phyloP scores from a whole-genome alignment of 2,113 vertebrate species.

The Reinhardtius hippoglossoides region DNA sequence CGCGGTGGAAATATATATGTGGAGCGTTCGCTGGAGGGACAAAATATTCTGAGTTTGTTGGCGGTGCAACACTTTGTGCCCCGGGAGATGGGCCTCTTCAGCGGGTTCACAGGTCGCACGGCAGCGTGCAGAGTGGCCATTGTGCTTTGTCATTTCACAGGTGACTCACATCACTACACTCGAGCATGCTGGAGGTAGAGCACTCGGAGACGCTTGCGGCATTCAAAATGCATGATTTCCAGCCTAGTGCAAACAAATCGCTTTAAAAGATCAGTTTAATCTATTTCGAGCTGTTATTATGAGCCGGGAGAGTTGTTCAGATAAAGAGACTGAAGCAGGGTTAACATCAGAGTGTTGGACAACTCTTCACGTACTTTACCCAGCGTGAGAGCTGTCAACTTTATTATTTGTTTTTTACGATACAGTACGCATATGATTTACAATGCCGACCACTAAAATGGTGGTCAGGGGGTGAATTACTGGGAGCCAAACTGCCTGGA shows the following conservation, averaged over 20 bases:
- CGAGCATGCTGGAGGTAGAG: conserved; percentile 79
- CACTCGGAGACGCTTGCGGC: conserved; percentile 81
- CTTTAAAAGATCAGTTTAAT: conserved; percentile 88
- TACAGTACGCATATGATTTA: conserved; percentile 68
- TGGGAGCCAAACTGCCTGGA: conserved; percentile 22
- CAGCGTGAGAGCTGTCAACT: conserved; percentile 78
- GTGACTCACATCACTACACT: conserved; percentile 87
- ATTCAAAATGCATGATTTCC: conserved; percentile 85
- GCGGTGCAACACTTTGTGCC: conserved; percentile 77
- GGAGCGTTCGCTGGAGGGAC: conserved; percentile 34
- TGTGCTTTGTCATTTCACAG: conserved; percentile 85
- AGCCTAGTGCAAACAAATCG: conserved; percentile 85
- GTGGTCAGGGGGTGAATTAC: conserved; percentile 56
- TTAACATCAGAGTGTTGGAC: conserved; percentile 82
- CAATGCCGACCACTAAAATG: conserved; percentile 60
- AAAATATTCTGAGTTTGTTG: conserved; percentile 75
- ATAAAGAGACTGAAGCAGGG: conserved; percentile 87
- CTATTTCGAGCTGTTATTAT: conserved; percentile 87
- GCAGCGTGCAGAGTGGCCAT: conserved; percentile 83
- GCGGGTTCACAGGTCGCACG: conserved; percentile 79
- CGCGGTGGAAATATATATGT: conserved; percentile 29
- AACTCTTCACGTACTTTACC: conserved; percentile 83
- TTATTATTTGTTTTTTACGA: conserved; percentile 79
- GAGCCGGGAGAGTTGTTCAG: conserved; percentile 84
- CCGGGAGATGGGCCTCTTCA: conserved; percentile 83